Conservation (phyloP, 1,140 invertebrate species). For the Telenomus remus region DNA sequence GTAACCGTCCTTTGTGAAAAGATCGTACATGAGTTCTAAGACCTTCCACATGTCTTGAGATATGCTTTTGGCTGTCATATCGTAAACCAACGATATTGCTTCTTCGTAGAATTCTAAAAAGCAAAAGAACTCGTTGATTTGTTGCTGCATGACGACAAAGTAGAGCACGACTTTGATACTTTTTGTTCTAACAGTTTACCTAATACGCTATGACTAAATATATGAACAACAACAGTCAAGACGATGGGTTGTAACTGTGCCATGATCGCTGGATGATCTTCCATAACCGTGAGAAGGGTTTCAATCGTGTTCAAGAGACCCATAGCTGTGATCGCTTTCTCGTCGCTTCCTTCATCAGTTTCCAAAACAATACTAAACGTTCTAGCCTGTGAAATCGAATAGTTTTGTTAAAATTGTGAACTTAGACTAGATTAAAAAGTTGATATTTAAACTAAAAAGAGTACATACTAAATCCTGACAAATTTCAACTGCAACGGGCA, state of each 20-base stretch:
- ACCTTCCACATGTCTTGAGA: constrained; percentile 98
- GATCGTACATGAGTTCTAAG: constrained; percentile 90
- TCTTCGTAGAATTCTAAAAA: constrained; percentile 95
- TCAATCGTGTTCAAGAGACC: constrained; percentile 97
- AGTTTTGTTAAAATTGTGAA: too few relatives aligned
- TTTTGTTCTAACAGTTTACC: constrained; percentile 76
- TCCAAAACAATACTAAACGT: constrained; percentile 92
- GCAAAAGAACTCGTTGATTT: not conserved
- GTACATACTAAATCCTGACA: constrained; percentile 88
- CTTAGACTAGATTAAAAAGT: constrained; percentile 12
- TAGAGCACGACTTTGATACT: constrained; percentile 1
- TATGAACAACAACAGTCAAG: constrained; percentile 92
- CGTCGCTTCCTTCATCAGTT: constrained; percentile 92
- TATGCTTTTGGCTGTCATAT: constrained; percentile 91
- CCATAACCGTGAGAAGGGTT: constrained; percentile 95
- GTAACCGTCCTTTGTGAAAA: constrained; percentile 95
- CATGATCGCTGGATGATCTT: constrained; percentile 92
- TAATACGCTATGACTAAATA: constrained; percentile 89
- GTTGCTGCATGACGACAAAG: not conserved
- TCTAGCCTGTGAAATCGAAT: constrained; percentile 79
- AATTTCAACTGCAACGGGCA: constrained; percentile 96
- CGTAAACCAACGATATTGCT: constrained; percentile 93
- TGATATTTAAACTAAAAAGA: not conserved
- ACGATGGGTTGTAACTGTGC: constrained; percentile 94
- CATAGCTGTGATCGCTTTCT: constrained; percentile 98